phyloP scores from a whole-genome alignment of 1,140 invertebrate species.

The Lutraria rhynchaena region DNA sequence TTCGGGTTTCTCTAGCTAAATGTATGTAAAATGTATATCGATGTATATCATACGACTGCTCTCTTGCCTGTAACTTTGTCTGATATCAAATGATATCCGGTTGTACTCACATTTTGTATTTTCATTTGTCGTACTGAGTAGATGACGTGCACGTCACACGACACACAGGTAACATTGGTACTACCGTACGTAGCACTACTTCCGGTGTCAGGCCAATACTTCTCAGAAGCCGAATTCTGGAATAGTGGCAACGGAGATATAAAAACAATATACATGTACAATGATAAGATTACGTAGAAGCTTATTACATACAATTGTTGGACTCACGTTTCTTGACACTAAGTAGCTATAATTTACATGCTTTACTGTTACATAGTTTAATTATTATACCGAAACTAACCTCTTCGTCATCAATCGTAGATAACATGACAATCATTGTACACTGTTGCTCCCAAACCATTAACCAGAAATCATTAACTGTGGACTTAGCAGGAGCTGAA shows the following conservation, averaged over 20 bases:
- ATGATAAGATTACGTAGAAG: no score
- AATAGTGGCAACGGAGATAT: not conserved
- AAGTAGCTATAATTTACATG: no score
- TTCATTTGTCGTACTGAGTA: not conserved
- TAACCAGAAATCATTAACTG: conserved; percentile 8
- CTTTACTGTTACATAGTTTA: no score
- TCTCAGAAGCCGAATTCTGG: not conserved
- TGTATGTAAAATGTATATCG: no score
- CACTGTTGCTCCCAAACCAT: conserved; percentile 25
- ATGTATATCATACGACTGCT: no score
- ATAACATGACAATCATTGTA: conserved; percentile 2
- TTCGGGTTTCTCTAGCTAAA: no score
- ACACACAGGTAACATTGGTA: not conserved
- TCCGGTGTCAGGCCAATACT: conserved; percentile 21
- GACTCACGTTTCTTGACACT: no score
- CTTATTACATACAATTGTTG: no score
- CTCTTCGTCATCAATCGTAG: conserved; percentile 5
- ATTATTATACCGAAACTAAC: conserved; percentile 2
- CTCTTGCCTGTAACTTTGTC: no score
- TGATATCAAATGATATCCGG: no score
- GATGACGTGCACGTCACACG: not conserved
- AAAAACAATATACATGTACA: no score
- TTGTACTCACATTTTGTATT: not conserved
- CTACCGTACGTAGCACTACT: not conserved
- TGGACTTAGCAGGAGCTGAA: conserved; percentile 3